These are phyloP conservation scores for Dinoponera quadriceps DNA, from an alignment of 1,140 invertebrate species.

Conservation along the genomic window DNA sequence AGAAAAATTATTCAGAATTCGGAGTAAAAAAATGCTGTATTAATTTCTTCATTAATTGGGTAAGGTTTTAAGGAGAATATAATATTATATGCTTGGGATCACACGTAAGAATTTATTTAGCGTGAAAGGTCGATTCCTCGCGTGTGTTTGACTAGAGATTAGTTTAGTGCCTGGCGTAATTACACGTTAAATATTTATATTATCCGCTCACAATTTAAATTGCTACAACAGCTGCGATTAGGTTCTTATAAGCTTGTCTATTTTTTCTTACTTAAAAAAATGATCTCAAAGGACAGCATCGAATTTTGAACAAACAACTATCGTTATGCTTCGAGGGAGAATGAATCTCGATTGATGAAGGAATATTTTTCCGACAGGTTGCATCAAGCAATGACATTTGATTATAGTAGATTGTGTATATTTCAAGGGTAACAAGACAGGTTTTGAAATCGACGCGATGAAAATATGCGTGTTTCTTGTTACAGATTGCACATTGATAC, in stretches of 20 bases:
- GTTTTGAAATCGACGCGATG: conserved; percentile 20
- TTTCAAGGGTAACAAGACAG: conserved; percentile 38
- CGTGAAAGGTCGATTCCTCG: no score
- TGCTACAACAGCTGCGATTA: not conserved
- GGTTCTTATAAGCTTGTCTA: not conserved
- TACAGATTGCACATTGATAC: not conserved
- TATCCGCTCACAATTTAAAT: no score
- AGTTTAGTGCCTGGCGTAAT: no score
- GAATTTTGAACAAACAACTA: not conserved
- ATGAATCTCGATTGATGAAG: not conserved
- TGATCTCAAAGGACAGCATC: not conserved
- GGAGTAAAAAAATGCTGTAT: no score
- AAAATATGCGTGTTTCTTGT: conserved; percentile 20
- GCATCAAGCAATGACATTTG: not conserved
- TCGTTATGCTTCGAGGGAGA: not conserved
- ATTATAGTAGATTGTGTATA: conserved; percentile 6
- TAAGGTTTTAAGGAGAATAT: no score
- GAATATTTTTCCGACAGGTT: conserved; percentile 16
- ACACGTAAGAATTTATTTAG: no score
- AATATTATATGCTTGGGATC: no score
- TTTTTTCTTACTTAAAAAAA: not conserved
- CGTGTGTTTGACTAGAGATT: no score
- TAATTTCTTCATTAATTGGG: no score
- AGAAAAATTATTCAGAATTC: no score
- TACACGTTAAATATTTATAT: no score